Percentiles rank a stretch among this genome's conserved stretches.
These are phyloP conservation scores for Ptilodon capucinus DNA, from an alignment of 2,888 invertebrate species.

Conservation along the genomic window DNA sequence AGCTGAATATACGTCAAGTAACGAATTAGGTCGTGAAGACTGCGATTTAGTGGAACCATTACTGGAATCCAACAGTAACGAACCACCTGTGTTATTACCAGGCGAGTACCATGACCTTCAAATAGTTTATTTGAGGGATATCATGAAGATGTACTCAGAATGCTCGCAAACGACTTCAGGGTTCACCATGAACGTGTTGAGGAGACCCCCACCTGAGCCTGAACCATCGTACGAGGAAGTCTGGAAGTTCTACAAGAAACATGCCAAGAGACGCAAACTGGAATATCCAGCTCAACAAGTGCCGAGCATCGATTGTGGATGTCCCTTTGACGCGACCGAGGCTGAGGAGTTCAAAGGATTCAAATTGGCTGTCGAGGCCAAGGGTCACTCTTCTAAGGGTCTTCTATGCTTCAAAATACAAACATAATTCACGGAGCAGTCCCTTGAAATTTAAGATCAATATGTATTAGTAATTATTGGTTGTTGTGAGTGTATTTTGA, in stretches of 20 bases:
- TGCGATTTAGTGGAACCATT: not conserved
- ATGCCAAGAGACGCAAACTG: constrained; percentile 5
- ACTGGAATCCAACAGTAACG: not conserved
- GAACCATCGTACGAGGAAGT: constrained; percentile 50
- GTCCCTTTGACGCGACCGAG: constrained; percentile 22
- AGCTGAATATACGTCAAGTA: too few species aligned
- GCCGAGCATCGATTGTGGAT: constrained; percentile 31
- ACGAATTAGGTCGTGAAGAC: too few species aligned
- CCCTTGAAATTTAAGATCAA: not conserved
- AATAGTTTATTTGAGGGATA: constrained; percentile 4
- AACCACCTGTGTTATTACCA: not conserved
- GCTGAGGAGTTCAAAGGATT: constrained; percentile 28
- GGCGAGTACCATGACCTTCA: not conserved
- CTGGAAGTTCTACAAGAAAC: constrained; percentile 29
- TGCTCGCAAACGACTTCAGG: constrained; percentile 53
- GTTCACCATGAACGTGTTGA: constrained; percentile 39
- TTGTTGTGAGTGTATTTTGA: not conserved
- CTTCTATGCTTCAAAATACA: constrained; percentile 43
- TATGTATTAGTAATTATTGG: too few species aligned
- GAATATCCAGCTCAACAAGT: not conserved
- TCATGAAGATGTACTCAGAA: constrained; percentile 40
- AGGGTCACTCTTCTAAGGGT: constrained; percentile 46
- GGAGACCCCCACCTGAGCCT: constrained; percentile 21
- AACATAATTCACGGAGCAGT: not conserved
- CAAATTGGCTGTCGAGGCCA: constrained; percentile 45